Evolutionary conservation across 2,113 vertebrate species (phyloP), one percentile per base, ranked within the genome.

Genomic region (Notothenia coriiceps): DNA sequence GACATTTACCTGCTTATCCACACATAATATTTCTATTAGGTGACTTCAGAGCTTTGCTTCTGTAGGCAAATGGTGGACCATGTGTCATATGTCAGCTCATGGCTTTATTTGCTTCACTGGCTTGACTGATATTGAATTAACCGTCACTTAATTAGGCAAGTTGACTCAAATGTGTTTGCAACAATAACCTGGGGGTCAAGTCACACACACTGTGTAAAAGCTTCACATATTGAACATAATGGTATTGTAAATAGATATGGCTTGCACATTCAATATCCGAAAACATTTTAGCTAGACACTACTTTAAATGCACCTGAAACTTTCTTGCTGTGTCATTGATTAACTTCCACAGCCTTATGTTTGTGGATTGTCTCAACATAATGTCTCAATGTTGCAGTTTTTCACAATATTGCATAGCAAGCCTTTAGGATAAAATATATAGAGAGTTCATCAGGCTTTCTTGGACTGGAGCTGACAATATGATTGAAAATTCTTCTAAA

Each of bases 51-150:
- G 77, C 54, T 63, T 63, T 85, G 55, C 61, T 79, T 86, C 71
- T 72, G 63, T 69, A 74, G 83, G 89, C 90, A 55, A 78, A 83
- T 65, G 74, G 64, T 80, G 80, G 86, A 84, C 80, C 69, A 54
- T 93, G 90, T 90, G 86, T 93, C 91, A 92, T 90, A 91, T 89
- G 89, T 91, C 92, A 91, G 80, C 69, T 83, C 51, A 25, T 35
- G 15, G 79, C 65, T 47, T 81, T 83, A 79, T 79, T 71, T 66
- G 70, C 80, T 85, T 92, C 73, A 72, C 40, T 80, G 69, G 75
- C 55, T 35, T 79, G 64, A 83, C 61, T n/a, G 4, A 5, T 73
- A 70, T 80, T 83, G 77, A 87, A 92, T 86, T 76, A 83, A 46
- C n/a, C 54, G 10, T 70, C 33, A 71, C 40, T 60, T 82, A 83